Base-by-base conservation (phyloP, 2,888 invertebrate species). In the Sceliomorpha sp. region DNA sequence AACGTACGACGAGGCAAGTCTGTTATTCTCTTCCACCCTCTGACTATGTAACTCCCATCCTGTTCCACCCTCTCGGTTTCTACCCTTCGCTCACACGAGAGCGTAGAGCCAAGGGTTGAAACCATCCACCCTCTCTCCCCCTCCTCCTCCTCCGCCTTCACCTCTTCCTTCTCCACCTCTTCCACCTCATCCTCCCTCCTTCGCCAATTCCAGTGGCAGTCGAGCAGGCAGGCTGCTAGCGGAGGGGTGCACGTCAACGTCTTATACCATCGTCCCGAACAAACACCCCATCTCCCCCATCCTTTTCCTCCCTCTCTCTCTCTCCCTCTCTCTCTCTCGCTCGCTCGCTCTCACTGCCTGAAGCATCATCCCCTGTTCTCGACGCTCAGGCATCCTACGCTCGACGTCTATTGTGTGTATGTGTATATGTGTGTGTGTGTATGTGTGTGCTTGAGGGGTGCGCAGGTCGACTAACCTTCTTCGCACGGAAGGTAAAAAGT, bases 221-320 rank as follows among this genome's bases (percentile, higher is more conserved):
- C 76, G 79, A 76, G 76, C 77, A 76, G 73, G 73, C 75, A 75
- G 72, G 71, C 76, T 72, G 80, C 76, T 72, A 79, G 80, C 79
- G 77, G 81, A 81, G 86, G 83, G 81, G 81, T 85, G 82, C 84
- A 85, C 85, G 86, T 85, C 86, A 87, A 86, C 87, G 84, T 86
- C 87, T 86, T 87, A 83, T 82, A 78, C 85, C 85, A 87, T 86
- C 86, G 84, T 84, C 81, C 83, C 86, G 86, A 86, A 85, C 87
- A 87, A 88, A 87, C 83, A 86, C 80, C 79, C 82, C 74, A 74
- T 78, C 76, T 75, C 67, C 70, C 60, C 63, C 64, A 20, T 20
- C n/a, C n/a, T n/a, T n/a, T n/a, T n/a, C 64, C 51, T 48, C 50
- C 70, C 62, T 72, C 56, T 48, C 45, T 71, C 60, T 71, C 58